Conservation (phyloP, 2,113 vertebrate species). For the Eptesicus fuscus region DNA sequence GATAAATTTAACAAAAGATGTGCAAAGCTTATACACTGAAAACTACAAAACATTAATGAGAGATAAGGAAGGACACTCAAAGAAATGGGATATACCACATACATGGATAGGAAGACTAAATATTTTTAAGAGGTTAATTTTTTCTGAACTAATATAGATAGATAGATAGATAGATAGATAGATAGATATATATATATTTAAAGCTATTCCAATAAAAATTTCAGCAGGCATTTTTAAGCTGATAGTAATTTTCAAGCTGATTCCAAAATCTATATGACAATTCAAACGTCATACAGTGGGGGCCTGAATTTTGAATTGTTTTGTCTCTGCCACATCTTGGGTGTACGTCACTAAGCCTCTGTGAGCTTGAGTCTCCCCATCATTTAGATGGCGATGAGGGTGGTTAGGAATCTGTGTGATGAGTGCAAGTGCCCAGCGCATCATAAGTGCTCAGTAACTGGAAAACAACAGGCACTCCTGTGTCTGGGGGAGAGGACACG, state of each 20-base stretch:
- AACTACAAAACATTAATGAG: background rate
- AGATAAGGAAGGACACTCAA: background rate
- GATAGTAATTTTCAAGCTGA: background rate
- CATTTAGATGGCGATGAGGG: background rate
- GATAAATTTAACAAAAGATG: background rate
- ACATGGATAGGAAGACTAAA: background rate
- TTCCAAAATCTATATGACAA: background rate
- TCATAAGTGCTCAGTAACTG: background rate
- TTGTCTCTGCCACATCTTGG: background rate
- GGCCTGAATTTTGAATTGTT: background rate
- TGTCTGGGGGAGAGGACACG: background rate
- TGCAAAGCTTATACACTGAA: background rate
- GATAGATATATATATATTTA: background rate
- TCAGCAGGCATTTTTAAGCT: background rate
- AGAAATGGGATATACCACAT: background rate
- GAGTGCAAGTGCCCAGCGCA: background rate
- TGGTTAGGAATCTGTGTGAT: background rate
- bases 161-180: too few relatives aligned
- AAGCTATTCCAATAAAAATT: background rate
- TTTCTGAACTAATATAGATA: background rate
- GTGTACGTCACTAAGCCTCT: background rate
- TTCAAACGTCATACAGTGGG: background rate
- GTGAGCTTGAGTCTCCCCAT: background rate
- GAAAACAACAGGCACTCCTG: background rate
- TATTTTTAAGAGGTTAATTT: background rate